Conservation (phyloP, 1,140 invertebrate genomes). For the Condylostylus longicornis region DNA sequence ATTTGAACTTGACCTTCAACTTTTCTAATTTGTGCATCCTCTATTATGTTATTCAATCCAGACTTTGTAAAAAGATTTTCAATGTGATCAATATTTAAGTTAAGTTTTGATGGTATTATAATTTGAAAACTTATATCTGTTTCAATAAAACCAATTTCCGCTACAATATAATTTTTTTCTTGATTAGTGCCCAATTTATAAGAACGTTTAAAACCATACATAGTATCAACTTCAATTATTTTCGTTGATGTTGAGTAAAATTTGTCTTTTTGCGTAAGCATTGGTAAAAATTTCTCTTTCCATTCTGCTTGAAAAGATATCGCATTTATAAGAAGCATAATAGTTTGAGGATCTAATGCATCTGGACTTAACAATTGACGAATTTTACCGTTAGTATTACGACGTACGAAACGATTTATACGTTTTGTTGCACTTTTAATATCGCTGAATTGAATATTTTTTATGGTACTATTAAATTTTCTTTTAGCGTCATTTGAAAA, state of each 20-base stretch:
- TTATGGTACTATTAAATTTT: slow-evolving; percentile 23
- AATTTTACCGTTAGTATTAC: slow-evolving; percentile 42
- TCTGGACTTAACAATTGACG: slow-evolving; percentile 35
- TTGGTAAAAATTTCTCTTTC: slow-evolving; percentile 15
- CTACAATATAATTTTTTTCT: slow-evolving; percentile 16
- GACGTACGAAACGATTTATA: slow-evolving; percentile 45
- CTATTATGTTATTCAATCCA: too few relatives aligned
- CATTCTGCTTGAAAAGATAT: slow-evolving; percentile 43
- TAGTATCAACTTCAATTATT: slow-evolving; percentile 34
- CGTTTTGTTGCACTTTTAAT: slow-evolving; percentile 19
- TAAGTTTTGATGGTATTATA: too few relatives aligned
- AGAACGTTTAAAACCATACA: slow-evolving; percentile 32
- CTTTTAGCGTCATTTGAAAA: slow-evolving; percentile 16
- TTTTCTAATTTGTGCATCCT: too few relatives aligned
- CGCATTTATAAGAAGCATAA: slow-evolving; percentile 45
- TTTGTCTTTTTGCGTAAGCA: slow-evolving; percentile 11
- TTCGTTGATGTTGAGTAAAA: slow-evolving; percentile 17
- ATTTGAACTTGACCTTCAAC: slow-evolving; percentile 32
- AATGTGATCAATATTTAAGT: too few relatives aligned
- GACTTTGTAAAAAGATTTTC: too few relatives aligned
- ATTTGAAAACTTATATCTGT: slow-evolving; percentile 36
- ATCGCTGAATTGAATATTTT: slow-evolving; percentile 33
- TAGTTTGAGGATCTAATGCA: slow-evolving; percentile 20
- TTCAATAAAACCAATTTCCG: slow-evolving; percentile 25
- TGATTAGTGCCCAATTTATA: slow-evolving; percentile 17